Conservation (phyloP, 2,888 invertebrate species). For the Epirrhoe alternata region DNA sequence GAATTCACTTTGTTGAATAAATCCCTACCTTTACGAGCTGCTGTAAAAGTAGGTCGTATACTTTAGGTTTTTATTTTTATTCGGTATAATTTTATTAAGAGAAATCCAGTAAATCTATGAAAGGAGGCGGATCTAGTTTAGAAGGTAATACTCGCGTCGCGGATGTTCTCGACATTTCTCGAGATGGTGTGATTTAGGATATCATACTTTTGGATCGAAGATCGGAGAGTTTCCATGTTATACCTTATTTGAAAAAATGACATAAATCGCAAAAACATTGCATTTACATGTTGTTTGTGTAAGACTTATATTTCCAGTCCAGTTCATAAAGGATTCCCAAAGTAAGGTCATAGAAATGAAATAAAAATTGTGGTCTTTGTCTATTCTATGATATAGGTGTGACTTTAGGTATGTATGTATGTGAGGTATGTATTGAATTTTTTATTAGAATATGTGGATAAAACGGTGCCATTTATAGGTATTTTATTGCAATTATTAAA, state of each 20-base stretch:
- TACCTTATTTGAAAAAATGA: slow-evolving; percentile 6
- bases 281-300: too few species aligned
- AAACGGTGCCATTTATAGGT: not conserved
- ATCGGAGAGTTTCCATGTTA: slow-evolving; percentile 36
- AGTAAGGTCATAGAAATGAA: too few species aligned
- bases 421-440: too few species aligned
- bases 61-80: slow-evolving; percentile 30
- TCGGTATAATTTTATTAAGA: slow-evolving; percentile 38
- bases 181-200: slow-evolving; percentile 59
- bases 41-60: slow-evolving; percentile 51
- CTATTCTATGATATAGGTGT: too few species aligned
- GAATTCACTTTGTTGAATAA: slow-evolving; percentile 51
- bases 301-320: too few species aligned
- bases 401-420: too few species aligned
- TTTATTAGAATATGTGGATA: not conserved
- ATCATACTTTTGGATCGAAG: slow-evolving; percentile 43
- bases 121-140: slow-evolving; percentile 41
- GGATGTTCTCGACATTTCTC: slow-evolving; percentile 54
- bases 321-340: too few species aligned
- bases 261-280: not conserved
- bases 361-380: too few species aligned
- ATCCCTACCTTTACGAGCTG: slow-evolving; percentile 43
- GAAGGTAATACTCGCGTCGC: slow-evolving; percentile 50
- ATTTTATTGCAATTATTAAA: slow-evolving; percentile 29
- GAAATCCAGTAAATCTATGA: slow-evolving; percentile 49